Conservation (phyloP, 2,113 vertebrate species). For the Chaetura pelagica region DNA sequence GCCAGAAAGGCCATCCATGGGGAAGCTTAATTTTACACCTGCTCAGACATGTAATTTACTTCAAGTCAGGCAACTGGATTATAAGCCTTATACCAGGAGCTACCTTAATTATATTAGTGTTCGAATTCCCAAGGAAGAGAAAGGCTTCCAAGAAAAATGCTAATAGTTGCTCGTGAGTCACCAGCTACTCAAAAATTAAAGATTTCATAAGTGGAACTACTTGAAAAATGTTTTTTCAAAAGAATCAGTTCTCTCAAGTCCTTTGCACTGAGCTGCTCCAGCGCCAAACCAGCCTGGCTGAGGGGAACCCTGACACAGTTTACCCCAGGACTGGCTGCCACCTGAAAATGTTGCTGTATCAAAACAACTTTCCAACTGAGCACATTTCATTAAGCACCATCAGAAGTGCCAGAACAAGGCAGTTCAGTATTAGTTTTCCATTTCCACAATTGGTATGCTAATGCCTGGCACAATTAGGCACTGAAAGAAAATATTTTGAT, state of each 20-base stretch:
- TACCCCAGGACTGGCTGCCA: accelerated
- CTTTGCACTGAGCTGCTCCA: background rate
- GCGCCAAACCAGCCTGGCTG: no score
- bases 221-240: background rate
- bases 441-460: background rate
- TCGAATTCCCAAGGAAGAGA: background rate
- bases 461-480: background rate
- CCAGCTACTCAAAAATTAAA: background rate
- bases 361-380: background rate
- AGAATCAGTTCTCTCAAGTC: background rate
- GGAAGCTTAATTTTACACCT: background rate
- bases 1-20: background rate
- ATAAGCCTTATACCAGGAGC: background rate
- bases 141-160: background rate
- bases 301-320: no score
- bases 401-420: background rate
- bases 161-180: background rate
- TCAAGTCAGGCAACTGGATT: background rate
- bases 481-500: background rate
- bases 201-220: background rate
- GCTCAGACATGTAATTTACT: background rate
- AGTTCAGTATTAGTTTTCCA: background rate
- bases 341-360: background rate
- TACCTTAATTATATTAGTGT: background rate
- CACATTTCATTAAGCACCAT: background rate